A percentile compares a stretch with the other conserved stretches of the same genome.
These are phyloP conservation scores for Drosophila multiciliata DNA, from an alignment of 2,888 invertebrate species.

Conservation along the genomic window DNA sequence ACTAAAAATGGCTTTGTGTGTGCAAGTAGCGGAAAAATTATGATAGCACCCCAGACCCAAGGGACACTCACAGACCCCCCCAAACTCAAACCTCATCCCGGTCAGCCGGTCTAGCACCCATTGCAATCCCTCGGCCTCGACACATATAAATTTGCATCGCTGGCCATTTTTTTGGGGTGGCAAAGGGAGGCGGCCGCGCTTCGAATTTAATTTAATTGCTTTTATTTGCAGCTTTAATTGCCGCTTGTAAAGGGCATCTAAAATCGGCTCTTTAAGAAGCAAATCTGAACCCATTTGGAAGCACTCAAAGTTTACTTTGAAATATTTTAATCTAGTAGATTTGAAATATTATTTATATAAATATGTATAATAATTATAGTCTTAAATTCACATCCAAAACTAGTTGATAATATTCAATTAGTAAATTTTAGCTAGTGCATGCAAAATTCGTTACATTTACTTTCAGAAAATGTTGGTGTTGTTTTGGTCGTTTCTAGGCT, in stretches of 20 bases:
- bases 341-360: background rate
- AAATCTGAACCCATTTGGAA: background rate
- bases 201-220: constrained; percentile 65
- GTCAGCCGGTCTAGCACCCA: constrained; percentile 14
- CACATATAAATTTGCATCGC: constrained; percentile 61
- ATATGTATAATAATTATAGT: background rate
- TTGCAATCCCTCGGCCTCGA: constrained; percentile 48
- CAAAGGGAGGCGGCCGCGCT: constrained; percentile 20
- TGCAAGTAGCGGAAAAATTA: constrained; percentile 71
- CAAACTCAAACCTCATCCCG: background rate
- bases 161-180: constrained; percentile 13
- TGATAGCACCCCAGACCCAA: constrained; percentile 53
- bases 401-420: background rate
- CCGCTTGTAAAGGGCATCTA: constrained; percentile 19
- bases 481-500: constrained; percentile 26
- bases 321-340: too few relatives aligned
- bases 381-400: background rate
- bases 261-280: background rate
- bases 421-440: constrained; percentile 41
- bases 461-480: constrained; percentile 30
- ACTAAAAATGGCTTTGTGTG: constrained; percentile 70
- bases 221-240: constrained; percentile 68
- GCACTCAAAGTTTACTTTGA: background rate
- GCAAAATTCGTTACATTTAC: constrained; percentile 43
- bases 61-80: constrained; percentile 4